Percentiles rank a stretch among this genome's conserved stretches.
Evolutionary conservation across 1,140 invertebrate genomes (phyloP).

Genomic region (Hermetia illucens): DNA sequence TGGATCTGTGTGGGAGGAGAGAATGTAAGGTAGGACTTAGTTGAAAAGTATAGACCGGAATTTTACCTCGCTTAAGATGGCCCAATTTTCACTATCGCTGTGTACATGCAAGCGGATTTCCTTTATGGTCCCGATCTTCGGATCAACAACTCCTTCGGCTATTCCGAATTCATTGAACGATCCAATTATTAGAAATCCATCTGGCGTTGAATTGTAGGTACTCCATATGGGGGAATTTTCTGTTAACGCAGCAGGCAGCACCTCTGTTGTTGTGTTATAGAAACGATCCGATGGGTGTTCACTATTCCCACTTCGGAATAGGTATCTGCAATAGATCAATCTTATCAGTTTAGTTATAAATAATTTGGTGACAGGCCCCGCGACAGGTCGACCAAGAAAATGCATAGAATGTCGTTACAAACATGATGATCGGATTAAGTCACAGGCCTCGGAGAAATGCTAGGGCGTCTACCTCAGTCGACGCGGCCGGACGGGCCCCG

Average conservation of each 20-base stretch:
- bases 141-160: slow-evolving; percentile 54
- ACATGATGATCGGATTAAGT: too few species aligned
- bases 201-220: slow-evolving; percentile 44
- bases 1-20: background rate
- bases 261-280: slow-evolving; percentile 78
- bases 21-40: too few species aligned
- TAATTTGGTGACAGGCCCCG: too few species aligned
- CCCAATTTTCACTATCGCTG: slow-evolving; percentile 76
- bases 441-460: too few species aligned
- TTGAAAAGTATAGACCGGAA: too few species aligned
- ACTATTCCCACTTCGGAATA: slow-evolving; percentile 81
- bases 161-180: slow-evolving; percentile 66
- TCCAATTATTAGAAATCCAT: slow-evolving; percentile 57
- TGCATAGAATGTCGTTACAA: too few species aligned
- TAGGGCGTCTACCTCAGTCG: too few species aligned
- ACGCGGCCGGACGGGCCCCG: too few species aligned
- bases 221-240: slow-evolving; percentile 28
- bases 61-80: slow-evolving; percentile 71
- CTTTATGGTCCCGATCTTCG: slow-evolving; percentile 49
- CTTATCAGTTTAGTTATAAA: background rate
- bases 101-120: slow-evolving; percentile 62
- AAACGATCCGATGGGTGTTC: slow-evolving; percentile 86
- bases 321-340: slow-evolving; percentile 44
- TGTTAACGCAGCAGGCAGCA: slow-evolving; percentile 41
- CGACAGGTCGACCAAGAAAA: too few species aligned